Evolutionary conservation across 2,888 invertebrate genomes (phyloP).

Genomic region (Acleris holmiana): DNA sequence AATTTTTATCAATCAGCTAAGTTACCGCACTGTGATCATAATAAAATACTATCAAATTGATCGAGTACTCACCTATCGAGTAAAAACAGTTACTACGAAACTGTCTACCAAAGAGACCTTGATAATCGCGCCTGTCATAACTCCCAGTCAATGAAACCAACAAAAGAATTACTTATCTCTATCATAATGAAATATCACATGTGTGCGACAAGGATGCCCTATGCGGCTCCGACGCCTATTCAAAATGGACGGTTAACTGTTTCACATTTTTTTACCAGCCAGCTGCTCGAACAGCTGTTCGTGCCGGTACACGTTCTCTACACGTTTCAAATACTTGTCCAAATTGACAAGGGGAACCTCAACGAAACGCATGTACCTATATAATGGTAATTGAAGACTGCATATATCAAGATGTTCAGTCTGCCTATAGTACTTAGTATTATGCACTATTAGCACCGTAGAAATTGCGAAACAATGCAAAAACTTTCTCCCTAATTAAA

Average conservation of each 20-base stretch:
- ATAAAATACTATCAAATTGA: neutral
- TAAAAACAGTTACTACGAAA: slow-evolving; percentile 26
- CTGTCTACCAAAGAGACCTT: slow-evolving; percentile 34
- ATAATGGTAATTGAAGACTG: neutral
- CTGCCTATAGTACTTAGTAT: slow-evolving; percentile 18
- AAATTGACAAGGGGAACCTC: slow-evolving; percentile 2
- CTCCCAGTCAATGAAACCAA: slow-evolving; percentile 44
- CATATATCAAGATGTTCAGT: slow-evolving; percentile 13
- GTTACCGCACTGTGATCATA: too few relatives aligned
- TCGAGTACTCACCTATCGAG: neutral
- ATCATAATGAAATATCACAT: slow-evolving; percentile 46
- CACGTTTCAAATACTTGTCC: slow-evolving; percentile 20
- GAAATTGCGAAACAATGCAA: slow-evolving; percentile 19
- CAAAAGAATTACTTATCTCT: slow-evolving; percentile 47
- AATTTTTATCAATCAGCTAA: too few relatives aligned
- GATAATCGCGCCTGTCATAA: slow-evolving; percentile 38
- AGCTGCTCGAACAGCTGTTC: slow-evolving; percentile 83
- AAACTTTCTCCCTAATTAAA: neutral
- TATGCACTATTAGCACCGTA: slow-evolving; percentile 4
- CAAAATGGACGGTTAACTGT: slow-evolving; percentile 72
- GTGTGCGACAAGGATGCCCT: slow-evolving; percentile 64
- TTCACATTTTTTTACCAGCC: slow-evolving; percentile 77
- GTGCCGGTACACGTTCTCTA: slow-evolving; percentile 62
- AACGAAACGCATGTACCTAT: slow-evolving; percentile 9
- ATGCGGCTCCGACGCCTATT: slow-evolving; percentile 55